Evolutionary conservation across 2,888 invertebrate genomes (phyloP), one percentile per base, ranked within the genome.

Genomic region (Tenodera sinensis): DNA sequence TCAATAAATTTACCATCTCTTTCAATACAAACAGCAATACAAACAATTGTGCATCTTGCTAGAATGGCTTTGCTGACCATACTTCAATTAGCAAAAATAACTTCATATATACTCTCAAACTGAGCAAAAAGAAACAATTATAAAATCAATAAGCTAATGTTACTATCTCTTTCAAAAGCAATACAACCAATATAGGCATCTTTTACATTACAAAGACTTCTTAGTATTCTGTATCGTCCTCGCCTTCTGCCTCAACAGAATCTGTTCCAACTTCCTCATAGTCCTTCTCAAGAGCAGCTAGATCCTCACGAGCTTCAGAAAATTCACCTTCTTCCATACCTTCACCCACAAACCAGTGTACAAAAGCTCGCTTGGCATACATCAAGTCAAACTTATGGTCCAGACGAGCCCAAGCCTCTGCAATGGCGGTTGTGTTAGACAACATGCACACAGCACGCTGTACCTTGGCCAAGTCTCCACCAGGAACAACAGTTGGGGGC

Each of bases 231-330:
- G 89, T 89, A n/a, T 84, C 91, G 30, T 93, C 93, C 91, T 94
- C 94, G 84, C 93, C 93, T 91, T 94, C 94, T 82, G 93, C 94
- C 89, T 94, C 94, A 85, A 93, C 93, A 30, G 94, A 94, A 92
- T 96, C 96, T 92, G 95, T 94, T 89, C 96, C 96, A n/a, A 96
- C 96, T 92, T 96, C 96, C 91, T 96, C 96, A 93, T 96, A 96
- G 92, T 97, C 97, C 91, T 95, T 94, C 93, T 96, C 96, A 6
- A 96, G 93, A 42, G 42, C 42, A 12, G 42, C 42, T 91, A 97
- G 94, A 93, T 97, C 97, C 92, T 97, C 97, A 34, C 97, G 94
- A 30, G 97, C 97, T 92, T 97, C 97, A 12, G 96, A 95, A 93
- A 97, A 97, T 93, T 97, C 97, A 20, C 94, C 94, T 91, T 93